Evolutionary conservation across 2,888 invertebrate species (phyloP).

Genomic region (Altica lythri): DNA sequence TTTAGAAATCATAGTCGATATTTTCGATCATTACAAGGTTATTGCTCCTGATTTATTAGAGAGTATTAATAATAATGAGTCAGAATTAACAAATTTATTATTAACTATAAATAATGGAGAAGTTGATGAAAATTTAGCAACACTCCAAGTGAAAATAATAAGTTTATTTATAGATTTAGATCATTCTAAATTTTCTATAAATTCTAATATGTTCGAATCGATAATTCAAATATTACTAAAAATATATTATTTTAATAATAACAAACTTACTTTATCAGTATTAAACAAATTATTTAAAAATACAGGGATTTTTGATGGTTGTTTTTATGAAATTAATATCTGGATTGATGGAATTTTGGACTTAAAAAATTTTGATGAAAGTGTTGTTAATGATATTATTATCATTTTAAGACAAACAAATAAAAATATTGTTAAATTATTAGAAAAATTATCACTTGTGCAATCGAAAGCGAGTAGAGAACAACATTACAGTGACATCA

Average conservation of each 20-base stretch:
- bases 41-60: slow-evolving; percentile 62
- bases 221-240: slow-evolving; percentile 47
- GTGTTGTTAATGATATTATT: slow-evolving; percentile 46
- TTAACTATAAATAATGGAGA: slow-evolving; percentile 19
- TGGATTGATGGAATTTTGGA: slow-evolving; percentile 58
- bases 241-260: slow-evolving; percentile 57
- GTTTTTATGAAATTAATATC: slow-evolving; percentile 68
- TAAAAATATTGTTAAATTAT: slow-evolving; percentile 42
- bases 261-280: slow-evolving; percentile 42
- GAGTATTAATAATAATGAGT: slow-evolving; percentile 32
- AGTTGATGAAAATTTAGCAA: slow-evolving; percentile 31
- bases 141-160: slow-evolving; percentile 55
- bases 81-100: slow-evolving; percentile 39
- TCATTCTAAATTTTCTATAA: slow-evolving; percentile 49
- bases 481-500: slow-evolving; percentile 22
- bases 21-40: slow-evolving; percentile 62
- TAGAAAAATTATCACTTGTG: slow-evolving; percentile 37
- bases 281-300: slow-evolving; percentile 65
- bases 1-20: slow-evolving; percentile 59
- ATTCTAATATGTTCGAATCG: slow-evolving; percentile 43
- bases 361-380: slow-evolving; percentile 41
- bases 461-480: slow-evolving; percentile 11
- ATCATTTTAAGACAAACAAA: slow-evolving; percentile 38
- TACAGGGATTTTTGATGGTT: slow-evolving; percentile 68
- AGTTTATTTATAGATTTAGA: slow-evolving; percentile 55